Conservation (phyloP, 30 jellyfish, hydroid and myxozoan species). For the Pelagia noctiluca region DNA sequence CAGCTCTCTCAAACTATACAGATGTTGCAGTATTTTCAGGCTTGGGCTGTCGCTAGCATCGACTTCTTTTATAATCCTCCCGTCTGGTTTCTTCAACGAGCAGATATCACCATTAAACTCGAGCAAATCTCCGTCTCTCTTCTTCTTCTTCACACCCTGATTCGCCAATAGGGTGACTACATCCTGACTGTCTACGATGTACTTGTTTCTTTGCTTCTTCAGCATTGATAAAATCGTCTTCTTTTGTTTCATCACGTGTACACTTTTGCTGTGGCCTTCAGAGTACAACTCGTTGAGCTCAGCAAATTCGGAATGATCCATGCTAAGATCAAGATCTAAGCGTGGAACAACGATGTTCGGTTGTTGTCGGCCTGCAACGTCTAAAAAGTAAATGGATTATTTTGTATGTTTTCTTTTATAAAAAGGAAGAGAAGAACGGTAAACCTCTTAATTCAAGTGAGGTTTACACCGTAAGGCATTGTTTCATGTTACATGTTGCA, state of each 20-base stretch:
- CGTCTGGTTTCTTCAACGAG: neutral
- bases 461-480: no score
- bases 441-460: no score
- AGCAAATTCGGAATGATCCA: constrained; percentile 23
- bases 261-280: neutral
- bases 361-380: no score
- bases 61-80: neutral
- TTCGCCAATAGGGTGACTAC: neutral
- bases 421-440: no score
- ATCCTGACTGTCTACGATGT: constrained; percentile 6
- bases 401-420: no score
- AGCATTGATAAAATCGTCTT: neutral
- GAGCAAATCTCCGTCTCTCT: neutral
- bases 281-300: neutral
- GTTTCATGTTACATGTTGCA: no score
- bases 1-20: neutral
- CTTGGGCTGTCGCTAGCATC: no score
- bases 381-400: no score
- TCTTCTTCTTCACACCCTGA: neutral
- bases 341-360: constrained; percentile 50
- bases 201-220: neutral
- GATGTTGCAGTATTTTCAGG: neutral
- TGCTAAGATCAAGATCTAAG: constrained; percentile 41
- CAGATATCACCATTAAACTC: neutral
- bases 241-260: neutral